Percentiles rank a stretch among this genome's conserved stretches.
phyloP scores from a whole-genome alignment of 1,140 invertebrate species.

The Heliothis subflexa region DNA sequence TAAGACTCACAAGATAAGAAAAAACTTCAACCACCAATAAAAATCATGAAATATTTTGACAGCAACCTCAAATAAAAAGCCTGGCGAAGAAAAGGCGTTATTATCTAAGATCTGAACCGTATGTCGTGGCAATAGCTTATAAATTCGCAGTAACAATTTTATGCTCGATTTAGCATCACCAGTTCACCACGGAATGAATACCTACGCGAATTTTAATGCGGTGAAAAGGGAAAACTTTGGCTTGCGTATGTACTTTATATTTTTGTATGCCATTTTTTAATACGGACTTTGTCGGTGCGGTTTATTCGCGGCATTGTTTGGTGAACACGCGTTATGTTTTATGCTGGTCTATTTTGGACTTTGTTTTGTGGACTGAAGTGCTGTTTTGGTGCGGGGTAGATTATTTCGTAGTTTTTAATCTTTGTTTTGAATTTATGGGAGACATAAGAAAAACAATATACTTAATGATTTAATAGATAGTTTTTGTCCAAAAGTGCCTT shows the following conservation, averaged over 20 bases:
- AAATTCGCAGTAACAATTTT: conserved; percentile 46
- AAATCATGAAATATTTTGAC: not conserved
- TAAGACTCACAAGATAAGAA: not conserved
- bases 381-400: too few species aligned
- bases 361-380: too few species aligned
- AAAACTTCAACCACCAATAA: not conserved
- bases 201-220: conserved; percentile 40
- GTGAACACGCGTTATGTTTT: not conserved
- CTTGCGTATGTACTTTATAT: conserved; percentile 23
- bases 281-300: conserved; percentile 2
- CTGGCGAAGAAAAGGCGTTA: not conserved
- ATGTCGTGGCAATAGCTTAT: conserved; percentile 24
- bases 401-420: too few species aligned
- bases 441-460: too few species aligned
- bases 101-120: conserved; percentile 18
- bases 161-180: conserved; percentile 41
- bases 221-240: conserved; percentile 8
- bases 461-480: too few species aligned
- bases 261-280: conserved; percentile 1
- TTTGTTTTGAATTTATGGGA: too few species aligned
- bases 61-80: not conserved
- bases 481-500: too few species aligned
- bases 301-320: not conserved
- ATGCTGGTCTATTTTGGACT: not conserved
- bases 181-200: conserved; percentile 30